Evolutionary conservation across 2,888 invertebrate species (phyloP).

Genomic region (Melanostoma scalare): DNA sequence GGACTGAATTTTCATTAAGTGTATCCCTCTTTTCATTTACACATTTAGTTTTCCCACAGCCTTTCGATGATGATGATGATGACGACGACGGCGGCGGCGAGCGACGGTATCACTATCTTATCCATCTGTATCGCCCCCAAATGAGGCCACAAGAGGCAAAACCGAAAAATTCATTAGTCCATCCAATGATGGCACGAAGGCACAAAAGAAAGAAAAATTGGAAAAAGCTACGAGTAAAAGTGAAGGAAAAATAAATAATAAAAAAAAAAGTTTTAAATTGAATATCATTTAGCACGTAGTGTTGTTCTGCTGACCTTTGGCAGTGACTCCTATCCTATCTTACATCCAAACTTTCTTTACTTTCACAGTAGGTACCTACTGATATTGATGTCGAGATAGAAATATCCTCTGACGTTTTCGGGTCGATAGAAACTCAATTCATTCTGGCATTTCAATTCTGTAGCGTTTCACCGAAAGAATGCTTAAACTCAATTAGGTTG

Average conservation of each 20-base stretch:
- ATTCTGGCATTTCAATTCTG: conserved; percentile 26
- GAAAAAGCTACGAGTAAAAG: conserved; percentile 16
- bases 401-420: conserved; percentile 19
- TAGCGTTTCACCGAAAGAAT: conserved; percentile 42
- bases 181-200: conserved; percentile 41
- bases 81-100: background rate
- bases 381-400: background rate
- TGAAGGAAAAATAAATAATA: conserved; percentile 2
- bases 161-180: conserved; percentile 65
- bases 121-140: background rate
- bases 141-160: conserved; percentile 46
- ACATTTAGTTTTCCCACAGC: conserved; percentile 35
- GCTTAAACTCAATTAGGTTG: conserved; percentile 62
- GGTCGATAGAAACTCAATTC: conserved; percentile 47
- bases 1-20: conserved; percentile 50
- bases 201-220: conserved; percentile 47
- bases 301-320: conserved; percentile 49
- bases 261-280: conserved; percentile 28
- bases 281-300: conserved; percentile 62
- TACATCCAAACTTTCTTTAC: no score
- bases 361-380: background rate
- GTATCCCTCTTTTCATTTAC: conserved; percentile 59
- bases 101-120: background rate
- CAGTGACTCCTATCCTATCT: conserved; percentile 8
- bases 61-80: conserved; percentile 19